Evolutionary conservation across 2,888 invertebrate species (phyloP).

Genomic region (Melangyna quadrimaculata): DNA sequence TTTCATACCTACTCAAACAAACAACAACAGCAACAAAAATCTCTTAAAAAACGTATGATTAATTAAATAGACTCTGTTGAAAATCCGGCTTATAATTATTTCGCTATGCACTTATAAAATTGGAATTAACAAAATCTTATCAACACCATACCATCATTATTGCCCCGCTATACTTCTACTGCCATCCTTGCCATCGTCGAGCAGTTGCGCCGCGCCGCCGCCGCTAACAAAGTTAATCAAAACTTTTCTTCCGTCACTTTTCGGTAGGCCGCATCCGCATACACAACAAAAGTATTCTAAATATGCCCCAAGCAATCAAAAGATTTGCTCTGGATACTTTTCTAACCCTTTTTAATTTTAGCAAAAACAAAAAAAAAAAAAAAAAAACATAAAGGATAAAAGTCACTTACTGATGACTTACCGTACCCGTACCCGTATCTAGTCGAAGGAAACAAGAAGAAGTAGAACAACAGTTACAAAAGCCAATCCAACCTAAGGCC

Average conservation of each 20-base stretch:
- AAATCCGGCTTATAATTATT: slow-evolving; percentile 48
- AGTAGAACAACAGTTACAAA: slow-evolving; percentile 3
- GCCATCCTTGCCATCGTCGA: not conserved
- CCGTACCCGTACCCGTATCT: not conserved
- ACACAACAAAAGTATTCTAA: slow-evolving; percentile 10
- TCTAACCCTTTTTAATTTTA: not conserved
- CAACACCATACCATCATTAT: not conserved
- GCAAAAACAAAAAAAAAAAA: not conserved
- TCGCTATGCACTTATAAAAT: slow-evolving; percentile 55
- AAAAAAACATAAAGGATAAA: slow-evolving; percentile 24
- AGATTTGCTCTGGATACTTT: not conserved
- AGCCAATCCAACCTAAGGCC: not conserved
- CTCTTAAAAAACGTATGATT: slow-evolving; percentile 47
- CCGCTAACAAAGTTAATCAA: slow-evolving; percentile 66
- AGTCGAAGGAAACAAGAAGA: not conserved
- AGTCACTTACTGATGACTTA: slow-evolving; percentile 15
- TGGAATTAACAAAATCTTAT: slow-evolving; percentile 64
- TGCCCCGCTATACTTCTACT: no score
- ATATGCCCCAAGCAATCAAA: slow-evolving; percentile 23
- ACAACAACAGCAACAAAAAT: not conserved
- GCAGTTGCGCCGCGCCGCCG: not conserved
- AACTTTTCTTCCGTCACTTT: slow-evolving; percentile 45
- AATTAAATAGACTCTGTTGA: slow-evolving; percentile 41
- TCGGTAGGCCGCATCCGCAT: not conserved
- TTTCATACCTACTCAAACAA: not conserved